A percentile compares a stretch with the other conserved stretches of the same genome.
Conservation (phyloP, 2,797 vertebrate species). For the Parotocinclus haroldoi region DNA sequence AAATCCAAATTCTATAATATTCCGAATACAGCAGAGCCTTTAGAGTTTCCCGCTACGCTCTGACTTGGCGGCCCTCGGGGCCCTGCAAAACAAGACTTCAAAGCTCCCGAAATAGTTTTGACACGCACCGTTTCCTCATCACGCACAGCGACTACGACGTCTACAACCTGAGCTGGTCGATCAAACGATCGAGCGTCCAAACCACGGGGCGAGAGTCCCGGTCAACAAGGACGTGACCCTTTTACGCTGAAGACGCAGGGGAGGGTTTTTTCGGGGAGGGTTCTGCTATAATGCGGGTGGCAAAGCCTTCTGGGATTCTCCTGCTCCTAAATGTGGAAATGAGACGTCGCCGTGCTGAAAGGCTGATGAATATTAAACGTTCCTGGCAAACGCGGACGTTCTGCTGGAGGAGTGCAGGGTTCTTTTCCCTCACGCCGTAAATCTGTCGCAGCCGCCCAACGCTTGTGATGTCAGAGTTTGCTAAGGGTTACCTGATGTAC, state of each 20-base stretch:
- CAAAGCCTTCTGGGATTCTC: neutral
- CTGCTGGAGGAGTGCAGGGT: too few relatives aligned
- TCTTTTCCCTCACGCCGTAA: neutral
- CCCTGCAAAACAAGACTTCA: constrained; percentile 76
- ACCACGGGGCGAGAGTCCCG: too few relatives aligned
- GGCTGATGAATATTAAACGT: constrained; percentile 33
- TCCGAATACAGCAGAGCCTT: too few relatives aligned
- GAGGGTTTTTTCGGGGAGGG: neutral
- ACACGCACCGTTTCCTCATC: constrained; percentile 70
- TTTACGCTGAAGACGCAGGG: neutral
- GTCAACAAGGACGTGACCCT: neutral
- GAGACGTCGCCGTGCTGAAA: constrained; percentile 9
- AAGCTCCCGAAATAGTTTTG: constrained; percentile 76
- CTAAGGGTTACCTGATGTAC: neutral
- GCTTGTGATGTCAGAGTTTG: neutral
- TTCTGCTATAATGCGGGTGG: constrained; percentile 17
- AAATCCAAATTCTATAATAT: too few relatives aligned
- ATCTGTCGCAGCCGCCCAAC: constrained; percentile 9
- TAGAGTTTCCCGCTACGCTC: constrained; percentile 25
- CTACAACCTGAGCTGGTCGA: constrained; percentile 56
- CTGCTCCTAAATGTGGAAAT: constrained; percentile 16
- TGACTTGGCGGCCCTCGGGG: constrained; percentile 56
- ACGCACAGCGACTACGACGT: constrained; percentile 61
- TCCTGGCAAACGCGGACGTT: constrained; percentile 16
- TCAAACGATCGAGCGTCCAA: too few relatives aligned